A percentile compares a stretch with the other conserved stretches of the same genome.
These are phyloP conservation scores for Nebria salina DNA, from an alignment of 2,888 invertebrate species.

Conservation along the genomic window DNA sequence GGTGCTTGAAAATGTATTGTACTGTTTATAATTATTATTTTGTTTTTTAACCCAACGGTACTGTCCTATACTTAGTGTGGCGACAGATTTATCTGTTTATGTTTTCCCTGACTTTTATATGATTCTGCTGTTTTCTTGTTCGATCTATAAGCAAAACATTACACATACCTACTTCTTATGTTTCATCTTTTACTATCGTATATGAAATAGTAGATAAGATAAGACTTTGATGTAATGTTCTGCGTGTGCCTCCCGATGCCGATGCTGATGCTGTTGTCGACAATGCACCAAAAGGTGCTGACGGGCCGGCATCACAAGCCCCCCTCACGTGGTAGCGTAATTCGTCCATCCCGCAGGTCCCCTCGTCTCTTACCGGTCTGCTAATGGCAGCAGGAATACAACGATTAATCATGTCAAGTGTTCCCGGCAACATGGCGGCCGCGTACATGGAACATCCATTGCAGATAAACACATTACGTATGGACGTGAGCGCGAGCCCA, in stretches of 20 bases:
- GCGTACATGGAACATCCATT: conserved; percentile 63
- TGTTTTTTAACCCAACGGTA: not conserved
- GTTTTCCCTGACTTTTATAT: not conserved
- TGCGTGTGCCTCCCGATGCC: not conserved
- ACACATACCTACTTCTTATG: too few species aligned
- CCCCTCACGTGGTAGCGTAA: not conserved
- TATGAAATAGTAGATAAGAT: too few species aligned
- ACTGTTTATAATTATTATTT: conserved; percentile 1
- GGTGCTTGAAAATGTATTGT: conserved; percentile 1
- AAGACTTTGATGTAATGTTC: too few species aligned
- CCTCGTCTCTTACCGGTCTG: conserved; percentile 53
- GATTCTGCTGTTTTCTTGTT: not conserved
- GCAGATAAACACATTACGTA: conserved; percentile 64
- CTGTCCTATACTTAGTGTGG: not conserved
- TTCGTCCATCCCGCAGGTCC: not conserved
- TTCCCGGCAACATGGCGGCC: conserved; percentile 62
- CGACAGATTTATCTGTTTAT: not conserved
- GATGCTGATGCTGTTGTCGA: not conserved
- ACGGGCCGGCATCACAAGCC: conserved; percentile 10
- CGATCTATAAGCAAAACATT: too few species aligned
- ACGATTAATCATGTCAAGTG: conserved; percentile 64
- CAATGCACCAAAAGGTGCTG: conserved; percentile 15
- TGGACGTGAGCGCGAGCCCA: conserved; percentile 55
- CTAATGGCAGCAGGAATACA: conserved; percentile 62
- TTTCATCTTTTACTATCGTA: too few species aligned